These are phyloP conservation scores for Cyclophora albipunctata DNA, from an alignment of 2,888 invertebrate genomes.

Conservation along the genomic window DNA sequence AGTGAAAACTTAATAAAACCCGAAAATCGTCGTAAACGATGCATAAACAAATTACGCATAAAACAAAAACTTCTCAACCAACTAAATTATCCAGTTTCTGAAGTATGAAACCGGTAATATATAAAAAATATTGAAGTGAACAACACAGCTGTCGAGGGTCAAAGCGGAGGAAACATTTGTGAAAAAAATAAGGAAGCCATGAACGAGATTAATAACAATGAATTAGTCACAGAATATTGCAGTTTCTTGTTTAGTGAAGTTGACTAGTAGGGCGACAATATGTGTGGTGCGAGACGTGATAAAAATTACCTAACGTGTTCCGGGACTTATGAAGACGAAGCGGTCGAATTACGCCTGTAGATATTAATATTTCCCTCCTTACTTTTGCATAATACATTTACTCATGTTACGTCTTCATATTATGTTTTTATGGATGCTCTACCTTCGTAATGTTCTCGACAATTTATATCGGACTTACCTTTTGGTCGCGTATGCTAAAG, in stretches of 20 bases:
- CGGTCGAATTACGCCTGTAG: conserved; percentile 47
- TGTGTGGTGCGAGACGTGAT: conserved; percentile 26
- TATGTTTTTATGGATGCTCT: conserved; percentile 19
- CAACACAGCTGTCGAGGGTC: conserved; percentile 13
- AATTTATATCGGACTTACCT: too few relatives aligned
- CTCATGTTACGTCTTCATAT: conserved; percentile 20
- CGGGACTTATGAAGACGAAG: conserved; percentile 49
- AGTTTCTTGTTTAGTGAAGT: conserved; percentile 59
- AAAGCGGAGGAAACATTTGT: conserved; percentile 9
- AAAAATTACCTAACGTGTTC: conserved; percentile 50
- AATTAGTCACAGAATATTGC: conserved; percentile 62
- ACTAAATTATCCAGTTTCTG: too few relatives aligned
- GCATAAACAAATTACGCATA: too few relatives aligned
- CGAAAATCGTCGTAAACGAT: too few relatives aligned
- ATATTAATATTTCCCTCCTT: conserved; percentile 39
- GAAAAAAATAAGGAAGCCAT: conserved; percentile 40
- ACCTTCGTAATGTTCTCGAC: background rate
- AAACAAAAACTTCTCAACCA: too few relatives aligned
- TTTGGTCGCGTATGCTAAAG: too few relatives aligned
- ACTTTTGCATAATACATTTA: conserved; percentile 26
- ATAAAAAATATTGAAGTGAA: background rate
- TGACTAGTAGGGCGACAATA: conserved; percentile 33
- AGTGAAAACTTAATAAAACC: too few relatives aligned
- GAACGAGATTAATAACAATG: conserved; percentile 56
- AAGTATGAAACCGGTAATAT: too few relatives aligned